Conservation (phyloP, 2,797 vertebrate genomes). For the Bradypodion ventrale region DNA sequence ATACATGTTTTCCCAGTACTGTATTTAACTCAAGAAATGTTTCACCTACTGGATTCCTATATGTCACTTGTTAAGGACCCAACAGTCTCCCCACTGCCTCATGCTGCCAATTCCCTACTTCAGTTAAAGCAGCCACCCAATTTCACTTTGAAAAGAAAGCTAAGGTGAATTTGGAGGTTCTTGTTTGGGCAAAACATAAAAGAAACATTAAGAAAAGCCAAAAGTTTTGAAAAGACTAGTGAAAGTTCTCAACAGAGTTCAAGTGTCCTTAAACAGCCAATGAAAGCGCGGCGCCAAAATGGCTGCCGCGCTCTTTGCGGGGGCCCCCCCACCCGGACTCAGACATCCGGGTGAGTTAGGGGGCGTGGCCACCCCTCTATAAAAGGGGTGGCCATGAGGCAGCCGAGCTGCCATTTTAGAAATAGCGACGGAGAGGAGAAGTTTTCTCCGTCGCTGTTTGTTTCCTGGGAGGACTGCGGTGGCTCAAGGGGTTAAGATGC, state of each 20-base stretch:
- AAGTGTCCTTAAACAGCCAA: not conserved
- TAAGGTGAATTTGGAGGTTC: not conserved
- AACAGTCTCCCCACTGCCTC: not conserved
- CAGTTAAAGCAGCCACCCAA: not conserved
- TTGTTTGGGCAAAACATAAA: not conserved
- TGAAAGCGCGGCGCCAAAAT: too few relatives aligned
- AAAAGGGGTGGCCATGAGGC: too few relatives aligned
- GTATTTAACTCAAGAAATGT: not conserved
- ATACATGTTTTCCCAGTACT: not conserved
- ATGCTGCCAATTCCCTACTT: not conserved
- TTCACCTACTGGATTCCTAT: not conserved
- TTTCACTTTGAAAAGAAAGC: not conserved
- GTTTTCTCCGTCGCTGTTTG: too few relatives aligned
- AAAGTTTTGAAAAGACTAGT: slow-evolving; percentile 2
- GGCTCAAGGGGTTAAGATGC: too few relatives aligned
- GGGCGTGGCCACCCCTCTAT: too few relatives aligned
- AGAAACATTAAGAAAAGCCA: not conserved
- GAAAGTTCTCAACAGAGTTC: not conserved
- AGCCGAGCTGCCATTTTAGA: too few relatives aligned
- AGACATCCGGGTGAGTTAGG: too few relatives aligned
- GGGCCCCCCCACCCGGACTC: too few relatives aligned
- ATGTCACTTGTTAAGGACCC: not conserved
- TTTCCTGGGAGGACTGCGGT: too few relatives aligned
- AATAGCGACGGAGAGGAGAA: too few relatives aligned
- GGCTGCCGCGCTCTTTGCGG: too few relatives aligned